These are phyloP conservation scores for Marcusenius ussheri DNA, from an alignment of 2,113 vertebrate genomes.

Conservation along the genomic window DNA sequence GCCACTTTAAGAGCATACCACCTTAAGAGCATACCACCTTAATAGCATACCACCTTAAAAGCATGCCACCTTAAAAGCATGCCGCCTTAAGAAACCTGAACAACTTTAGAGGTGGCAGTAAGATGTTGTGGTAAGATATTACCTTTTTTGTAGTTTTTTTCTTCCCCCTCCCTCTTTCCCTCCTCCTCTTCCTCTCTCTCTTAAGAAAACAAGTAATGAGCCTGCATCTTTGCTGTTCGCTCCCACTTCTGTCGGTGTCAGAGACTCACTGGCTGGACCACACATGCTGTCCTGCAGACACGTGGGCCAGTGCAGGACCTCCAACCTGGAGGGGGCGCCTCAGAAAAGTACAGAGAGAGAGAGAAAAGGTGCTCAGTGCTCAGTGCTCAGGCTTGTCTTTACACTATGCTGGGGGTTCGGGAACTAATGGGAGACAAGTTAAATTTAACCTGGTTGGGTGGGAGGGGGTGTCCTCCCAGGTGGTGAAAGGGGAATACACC, in stretches of 20 bases:
- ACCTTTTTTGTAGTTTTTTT: slow-evolving; percentile 31
- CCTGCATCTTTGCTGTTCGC: neutral
- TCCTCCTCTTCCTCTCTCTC: neutral
- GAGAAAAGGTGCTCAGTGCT: slow-evolving; percentile 29
- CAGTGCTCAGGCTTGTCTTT: slow-evolving; percentile 46
- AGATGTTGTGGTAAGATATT: neutral
- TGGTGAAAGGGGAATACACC: slow-evolving; percentile 35
- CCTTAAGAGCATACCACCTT: no score
- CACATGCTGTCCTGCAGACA: slow-evolving; percentile 26
- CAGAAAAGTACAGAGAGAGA: slow-evolving; percentile 15
- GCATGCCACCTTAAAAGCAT: no score
- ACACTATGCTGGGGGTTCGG: slow-evolving; percentile 13
- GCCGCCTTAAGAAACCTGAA: neutral
- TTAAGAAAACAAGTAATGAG: neutral
- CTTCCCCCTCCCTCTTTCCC: neutral
- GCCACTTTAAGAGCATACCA: no score
- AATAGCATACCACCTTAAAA: neutral
- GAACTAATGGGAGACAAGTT: neutral
- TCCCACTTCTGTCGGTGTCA: slow-evolving; percentile 48
- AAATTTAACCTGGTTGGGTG: slow-evolving; percentile 15
- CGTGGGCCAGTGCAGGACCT: neutral
- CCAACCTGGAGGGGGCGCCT: slow-evolving; percentile 19
- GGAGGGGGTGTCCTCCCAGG: slow-evolving; percentile 28
- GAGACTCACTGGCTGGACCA: slow-evolving; percentile 20
- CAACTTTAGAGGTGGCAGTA: neutral